Conservation (phyloP, 2,888 invertebrate species). For the Sabellastarte sp. region DNA sequence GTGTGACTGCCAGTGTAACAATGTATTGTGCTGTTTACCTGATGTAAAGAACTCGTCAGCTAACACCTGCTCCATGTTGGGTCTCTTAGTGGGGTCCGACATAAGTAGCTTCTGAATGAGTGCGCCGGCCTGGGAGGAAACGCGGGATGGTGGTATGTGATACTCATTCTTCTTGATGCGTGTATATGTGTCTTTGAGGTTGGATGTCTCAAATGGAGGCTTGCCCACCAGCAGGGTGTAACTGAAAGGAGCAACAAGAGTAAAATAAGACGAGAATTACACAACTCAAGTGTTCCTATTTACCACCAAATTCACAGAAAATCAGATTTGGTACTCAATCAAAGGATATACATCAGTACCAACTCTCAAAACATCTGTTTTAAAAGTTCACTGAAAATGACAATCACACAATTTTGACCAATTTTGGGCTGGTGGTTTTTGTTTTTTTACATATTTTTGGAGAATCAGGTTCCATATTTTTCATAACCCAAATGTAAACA, state of each 20-base stretch:
- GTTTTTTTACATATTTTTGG: too few species aligned
- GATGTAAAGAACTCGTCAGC: constrained; percentile 53
- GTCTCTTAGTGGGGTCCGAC: constrained; percentile 60
- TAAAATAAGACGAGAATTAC: neutral
- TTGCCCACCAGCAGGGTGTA: constrained; percentile 94
- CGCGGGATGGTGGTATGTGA: constrained; percentile 63
- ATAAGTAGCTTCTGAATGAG: constrained; percentile 61
- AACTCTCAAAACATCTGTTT: neutral
- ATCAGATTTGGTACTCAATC: neutral
- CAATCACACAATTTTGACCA: too few species aligned
- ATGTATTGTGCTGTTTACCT: constrained; percentile 31
- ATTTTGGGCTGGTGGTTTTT: too few species aligned
- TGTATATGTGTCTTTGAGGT: constrained; percentile 91
- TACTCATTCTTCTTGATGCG: constrained; percentile 95
- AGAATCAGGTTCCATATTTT: too few species aligned
- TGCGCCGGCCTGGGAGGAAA: constrained; percentile 45
- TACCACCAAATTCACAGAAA: neutral
- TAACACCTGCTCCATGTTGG: constrained; percentile 58
- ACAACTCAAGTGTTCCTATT: too few species aligned
- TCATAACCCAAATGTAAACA: too few species aligned
- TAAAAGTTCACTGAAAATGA: too few species aligned
- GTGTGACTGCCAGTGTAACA: too few species aligned
- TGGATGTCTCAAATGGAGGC: constrained; percentile 96
- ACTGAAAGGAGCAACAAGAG: constrained; percentile 36
- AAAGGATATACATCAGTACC: neutral